These are phyloP conservation scores for Ceraclea dissimilis DNA, from an alignment of 2,888 invertebrate species.

Conservation along the genomic window DNA sequence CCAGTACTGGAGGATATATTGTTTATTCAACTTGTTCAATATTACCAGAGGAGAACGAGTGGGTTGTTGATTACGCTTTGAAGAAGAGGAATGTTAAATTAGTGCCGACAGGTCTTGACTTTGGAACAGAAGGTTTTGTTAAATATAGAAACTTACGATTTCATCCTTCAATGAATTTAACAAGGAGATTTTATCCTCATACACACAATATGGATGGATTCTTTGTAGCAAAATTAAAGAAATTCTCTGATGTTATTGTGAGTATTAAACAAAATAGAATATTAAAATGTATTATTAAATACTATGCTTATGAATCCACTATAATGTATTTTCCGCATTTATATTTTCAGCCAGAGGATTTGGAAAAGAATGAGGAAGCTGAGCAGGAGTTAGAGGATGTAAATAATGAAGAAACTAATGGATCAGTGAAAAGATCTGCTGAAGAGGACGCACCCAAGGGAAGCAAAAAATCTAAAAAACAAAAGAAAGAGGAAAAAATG, in stretches of 20 bases:
- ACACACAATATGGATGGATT: conserved; percentile 99
- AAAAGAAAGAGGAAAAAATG: neutral
- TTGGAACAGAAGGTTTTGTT: conserved; percentile 91
- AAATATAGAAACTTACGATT: conserved; percentile 80
- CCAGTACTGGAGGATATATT: conserved; percentile 85
- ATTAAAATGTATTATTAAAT: too few relatives aligned
- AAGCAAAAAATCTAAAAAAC: conserved; percentile 31
- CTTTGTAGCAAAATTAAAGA: conserved; percentile 96
- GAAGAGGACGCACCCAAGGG: conserved; percentile 27
- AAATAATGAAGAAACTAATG: conserved; percentile 14
- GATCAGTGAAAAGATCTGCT: conserved; percentile 15
- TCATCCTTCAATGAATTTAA: conserved; percentile 82
- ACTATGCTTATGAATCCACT: too few relatives aligned
- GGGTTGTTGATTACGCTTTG: conserved; percentile 91
- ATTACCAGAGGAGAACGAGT: conserved; percentile 96
- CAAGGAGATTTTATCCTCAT: conserved; percentile 93
- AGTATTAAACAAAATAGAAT: conserved; percentile 27
- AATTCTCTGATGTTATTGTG: conserved; percentile 76
- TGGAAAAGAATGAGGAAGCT: conserved; percentile 35
- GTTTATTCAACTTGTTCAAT: conserved; percentile 99
- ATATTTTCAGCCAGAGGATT: conserved; percentile 39
- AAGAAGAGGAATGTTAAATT: conserved; percentile 90
- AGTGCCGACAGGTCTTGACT: conserved; percentile 87
- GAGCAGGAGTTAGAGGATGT: conserved; percentile 30
- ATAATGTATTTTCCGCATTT: neutral